Base-by-base conservation (phyloP, 37 sponge, comb jelly and placozoan species). In the Aplysina aerophoba region DNA sequence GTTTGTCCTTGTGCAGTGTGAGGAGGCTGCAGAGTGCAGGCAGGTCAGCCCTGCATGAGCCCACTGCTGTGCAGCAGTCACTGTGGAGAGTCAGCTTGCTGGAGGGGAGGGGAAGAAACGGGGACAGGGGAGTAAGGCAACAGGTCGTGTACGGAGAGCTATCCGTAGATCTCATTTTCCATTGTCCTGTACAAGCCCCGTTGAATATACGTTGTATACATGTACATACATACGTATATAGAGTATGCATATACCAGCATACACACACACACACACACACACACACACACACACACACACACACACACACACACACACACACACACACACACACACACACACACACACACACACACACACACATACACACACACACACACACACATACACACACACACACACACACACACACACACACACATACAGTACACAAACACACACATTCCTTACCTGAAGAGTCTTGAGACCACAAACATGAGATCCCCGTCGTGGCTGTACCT, bases 31-130 rank as follows among this genome's bases (percentile, higher is more conserved):
- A 73, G 40, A 84, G 30, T 0, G 85, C 22, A 15, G 71, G 85
- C 34, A 84, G 71, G 50, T 15, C 74, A 50, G 31, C 78, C 37
- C 78, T 75, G 37, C 78, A 75, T 75, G 78, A 75, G 2, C 21
- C 78, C 11, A 75, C 56, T 3, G 85, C 88, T 0, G 50, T 66
- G 63, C 81, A 65, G 57, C 85, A 87, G 25, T 87, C 84, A 15
- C 28, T 54, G 35, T 84, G 84, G 27, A 89, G 85, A 16, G 90
- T 93, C 82, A 93, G 90, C 84, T 93, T 93, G 62, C 93, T 93
- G 78, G 0, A 82, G 31, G 12, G 31, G 36, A 24, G 11, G 37
- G 37, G 15, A 71, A 27, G 64, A 62, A 11, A 11, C 11, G 64
- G 64, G 28, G 28, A 58, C 19, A 19, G 64, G 11, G 28, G 11